These are phyloP conservation scores for Macropus fuliginosus DNA, from an alignment of 2,797 vertebrate species.

Conservation along the genomic window DNA sequence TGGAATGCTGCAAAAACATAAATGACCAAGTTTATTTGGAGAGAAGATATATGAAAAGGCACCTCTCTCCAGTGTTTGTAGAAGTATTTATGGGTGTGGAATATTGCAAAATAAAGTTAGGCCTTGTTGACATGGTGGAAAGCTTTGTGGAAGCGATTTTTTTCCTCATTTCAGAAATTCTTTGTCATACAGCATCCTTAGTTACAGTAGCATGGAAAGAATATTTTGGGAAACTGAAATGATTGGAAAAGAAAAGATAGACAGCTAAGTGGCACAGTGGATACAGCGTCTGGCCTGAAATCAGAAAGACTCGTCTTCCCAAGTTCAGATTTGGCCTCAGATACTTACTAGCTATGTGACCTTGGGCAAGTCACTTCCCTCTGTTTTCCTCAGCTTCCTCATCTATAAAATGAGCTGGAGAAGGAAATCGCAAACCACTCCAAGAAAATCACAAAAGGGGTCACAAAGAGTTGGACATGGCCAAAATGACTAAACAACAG, in stretches of 20 bases:
- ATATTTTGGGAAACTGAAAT: neutral
- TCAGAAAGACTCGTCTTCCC: neutral
- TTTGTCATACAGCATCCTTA: neutral
- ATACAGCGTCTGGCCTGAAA: too few relatives aligned
- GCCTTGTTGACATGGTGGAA: neutral
- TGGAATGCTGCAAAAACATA: neutral
- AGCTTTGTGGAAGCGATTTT: neutral
- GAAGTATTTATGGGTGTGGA: neutral
- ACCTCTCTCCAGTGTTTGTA: neutral
- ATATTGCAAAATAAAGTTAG: neutral
- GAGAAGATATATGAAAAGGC: neutral
- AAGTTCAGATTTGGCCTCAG: neutral
- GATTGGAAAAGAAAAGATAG: neutral
- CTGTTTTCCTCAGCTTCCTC: neutral
- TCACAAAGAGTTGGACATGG: neutral
- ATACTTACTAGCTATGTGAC: neutral
- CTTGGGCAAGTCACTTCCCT: neutral
- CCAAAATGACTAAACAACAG: neutral
- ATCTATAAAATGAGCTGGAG: neutral
- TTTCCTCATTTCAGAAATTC: neutral
- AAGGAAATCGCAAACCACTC: neutral
- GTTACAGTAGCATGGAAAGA: neutral
- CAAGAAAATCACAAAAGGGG: neutral
- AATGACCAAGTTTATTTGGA: neutral
- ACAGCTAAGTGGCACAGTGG: neutral